A percentile compares a stretch with the other conserved stretches of the same genome.
phyloP scores from a whole-genome alignment of 2,797 vertebrate species.

The Catamblyrhynchus diadema region DNA sequence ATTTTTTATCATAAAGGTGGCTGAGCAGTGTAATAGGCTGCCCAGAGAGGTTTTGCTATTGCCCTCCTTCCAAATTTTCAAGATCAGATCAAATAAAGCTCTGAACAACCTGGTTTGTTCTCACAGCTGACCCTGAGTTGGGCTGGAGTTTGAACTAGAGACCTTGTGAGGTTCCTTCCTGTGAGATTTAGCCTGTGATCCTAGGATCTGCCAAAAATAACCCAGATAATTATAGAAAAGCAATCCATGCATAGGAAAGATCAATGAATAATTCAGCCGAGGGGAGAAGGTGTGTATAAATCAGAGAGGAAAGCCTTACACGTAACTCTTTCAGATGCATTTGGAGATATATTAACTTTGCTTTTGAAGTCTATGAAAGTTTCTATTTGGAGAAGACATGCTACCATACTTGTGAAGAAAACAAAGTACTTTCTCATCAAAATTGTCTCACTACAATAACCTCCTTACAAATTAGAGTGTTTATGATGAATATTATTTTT shows the following conservation, averaged over 20 bases:
- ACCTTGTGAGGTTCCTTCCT: not conserved
- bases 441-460: not conserved
- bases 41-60: not conserved
- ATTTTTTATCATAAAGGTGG: not conserved
- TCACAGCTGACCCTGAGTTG: not conserved
- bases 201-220: not conserved
- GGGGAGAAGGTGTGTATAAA: not conserved
- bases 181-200: not conserved
- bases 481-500: not conserved
- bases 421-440: not conserved
- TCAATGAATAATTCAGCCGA: not conserved
- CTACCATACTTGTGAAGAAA: not conserved
- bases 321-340: not conserved
- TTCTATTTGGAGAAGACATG: not conserved
- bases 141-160: not conserved
- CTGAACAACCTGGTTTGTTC: not conserved
- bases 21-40: not conserved
- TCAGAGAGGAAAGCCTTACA: not conserved
- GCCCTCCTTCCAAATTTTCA: not conserved
- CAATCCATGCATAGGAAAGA: not conserved
- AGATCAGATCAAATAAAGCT: not conserved
- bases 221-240: not conserved
- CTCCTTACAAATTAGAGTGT: not conserved
- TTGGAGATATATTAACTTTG: not conserved
- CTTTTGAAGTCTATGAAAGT: not conserved